Conservation (phyloP, 2,888 invertebrate species). For the Perizoma affinitatum region DNA sequence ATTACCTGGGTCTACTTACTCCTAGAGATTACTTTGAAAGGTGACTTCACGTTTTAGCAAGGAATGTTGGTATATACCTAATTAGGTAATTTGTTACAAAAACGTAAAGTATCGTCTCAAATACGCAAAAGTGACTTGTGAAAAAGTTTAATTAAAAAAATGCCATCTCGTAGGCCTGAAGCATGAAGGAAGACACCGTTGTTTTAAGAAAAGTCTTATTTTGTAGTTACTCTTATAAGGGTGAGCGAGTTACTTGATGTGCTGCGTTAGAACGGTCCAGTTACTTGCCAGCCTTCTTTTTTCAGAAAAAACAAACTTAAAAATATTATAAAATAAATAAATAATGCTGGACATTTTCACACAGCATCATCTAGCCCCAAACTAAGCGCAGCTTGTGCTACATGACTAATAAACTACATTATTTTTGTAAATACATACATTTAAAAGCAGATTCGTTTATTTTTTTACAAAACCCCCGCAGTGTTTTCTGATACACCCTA, state of each 20-base stretch:
- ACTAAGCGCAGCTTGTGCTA: too few species aligned
- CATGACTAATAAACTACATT: too few species aligned
- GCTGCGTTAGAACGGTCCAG: slow-evolving; percentile 45
- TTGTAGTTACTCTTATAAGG: slow-evolving; percentile 34
- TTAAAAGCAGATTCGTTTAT: too few species aligned
- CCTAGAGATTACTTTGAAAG: slow-evolving; percentile 5
- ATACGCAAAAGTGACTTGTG: slow-evolving; percentile 61
- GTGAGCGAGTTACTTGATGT: slow-evolving; percentile 40
- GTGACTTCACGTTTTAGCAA: not conserved
- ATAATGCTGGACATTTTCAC: too few species aligned
- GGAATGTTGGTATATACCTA: too few species aligned
- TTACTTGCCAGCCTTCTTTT: not conserved
- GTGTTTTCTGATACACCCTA: too few species aligned
- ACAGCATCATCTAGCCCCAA: too few species aligned
- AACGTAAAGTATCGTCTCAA: slow-evolving; percentile 33
- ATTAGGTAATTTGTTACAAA: not conserved
- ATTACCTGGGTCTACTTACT: too few species aligned
- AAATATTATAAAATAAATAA: too few species aligned
- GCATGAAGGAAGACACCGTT: slow-evolving; percentile 35
- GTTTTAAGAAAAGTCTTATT: slow-evolving; percentile 59
- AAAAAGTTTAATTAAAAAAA: slow-evolving; percentile 71
- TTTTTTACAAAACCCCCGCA: too few species aligned
- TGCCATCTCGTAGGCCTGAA: slow-evolving; percentile 19
- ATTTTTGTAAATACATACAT: too few species aligned
- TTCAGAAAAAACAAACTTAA: too few species aligned